These are phyloP conservation scores for Anas flavirostris DNA, from an alignment of 2,797 vertebrate species.

Conservation along the genomic window DNA sequence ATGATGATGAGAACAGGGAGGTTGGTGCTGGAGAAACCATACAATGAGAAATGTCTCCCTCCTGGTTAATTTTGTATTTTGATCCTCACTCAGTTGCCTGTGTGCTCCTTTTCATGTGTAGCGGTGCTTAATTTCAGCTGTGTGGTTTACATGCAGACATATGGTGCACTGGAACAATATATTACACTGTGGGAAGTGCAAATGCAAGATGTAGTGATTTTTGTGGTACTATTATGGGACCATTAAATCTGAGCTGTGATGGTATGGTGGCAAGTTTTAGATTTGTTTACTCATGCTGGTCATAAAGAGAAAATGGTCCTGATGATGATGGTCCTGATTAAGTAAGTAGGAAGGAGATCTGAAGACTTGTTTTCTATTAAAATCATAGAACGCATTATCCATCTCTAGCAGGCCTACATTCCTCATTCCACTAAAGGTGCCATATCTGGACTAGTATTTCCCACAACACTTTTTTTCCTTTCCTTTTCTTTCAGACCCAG, in stretches of 20 bases:
- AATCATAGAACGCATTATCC: background rate
- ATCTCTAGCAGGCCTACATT: background rate
- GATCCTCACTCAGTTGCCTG: rapidly evolving
- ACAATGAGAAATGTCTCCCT: background rate
- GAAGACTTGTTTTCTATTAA: background rate
- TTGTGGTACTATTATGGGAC: background rate
- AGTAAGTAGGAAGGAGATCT: background rate
- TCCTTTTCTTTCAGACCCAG: background rate
- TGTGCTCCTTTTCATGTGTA: background rate
- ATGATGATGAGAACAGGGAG: background rate
- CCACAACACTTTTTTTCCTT: background rate
- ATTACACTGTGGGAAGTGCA: background rate
- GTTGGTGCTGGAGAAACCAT: background rate
- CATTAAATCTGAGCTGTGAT: background rate
- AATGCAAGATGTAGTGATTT: background rate
- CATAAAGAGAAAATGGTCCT: background rate
- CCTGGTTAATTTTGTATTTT: background rate
- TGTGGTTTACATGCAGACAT: background rate
- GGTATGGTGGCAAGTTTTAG: background rate
- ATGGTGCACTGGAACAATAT: background rate
- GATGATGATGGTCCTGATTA: background rate
- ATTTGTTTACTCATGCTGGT: background rate
- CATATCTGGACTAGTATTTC: background rate
- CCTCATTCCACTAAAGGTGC: rapidly evolving
- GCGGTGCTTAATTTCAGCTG: background rate